A percentile compares a stretch with the other conserved stretches of the same genome.
Evolutionary conservation across 1,140 invertebrate species (phyloP).

Genomic region (Drosophila funebris): DNA sequence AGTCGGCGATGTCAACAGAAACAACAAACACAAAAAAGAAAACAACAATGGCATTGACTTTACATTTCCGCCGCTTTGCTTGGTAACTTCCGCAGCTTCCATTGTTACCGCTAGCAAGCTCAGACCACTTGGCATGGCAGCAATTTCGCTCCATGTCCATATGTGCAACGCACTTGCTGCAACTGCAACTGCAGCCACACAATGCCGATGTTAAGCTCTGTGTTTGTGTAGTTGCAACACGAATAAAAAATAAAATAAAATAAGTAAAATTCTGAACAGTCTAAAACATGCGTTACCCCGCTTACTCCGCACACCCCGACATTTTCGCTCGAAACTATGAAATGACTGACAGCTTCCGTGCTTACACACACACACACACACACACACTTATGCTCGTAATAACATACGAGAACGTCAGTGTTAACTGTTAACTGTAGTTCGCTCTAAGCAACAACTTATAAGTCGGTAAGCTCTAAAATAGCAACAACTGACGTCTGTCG

Average conservation of each 20-base stretch:
- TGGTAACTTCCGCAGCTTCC: constrained; percentile 54
- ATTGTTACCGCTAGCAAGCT: constrained; percentile 28
- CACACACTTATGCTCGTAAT: neutral
- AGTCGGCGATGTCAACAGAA: constrained; percentile 8
- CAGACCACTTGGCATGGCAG: constrained; percentile 38
- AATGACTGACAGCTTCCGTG: constrained; percentile 31
- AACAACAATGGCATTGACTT: constrained; percentile 67
- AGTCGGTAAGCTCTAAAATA: constrained; percentile 74
- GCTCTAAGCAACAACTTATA: constrained; percentile 63
- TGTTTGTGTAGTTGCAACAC: constrained; percentile 38
- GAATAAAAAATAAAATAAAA: constrained; percentile 34
- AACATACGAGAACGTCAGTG: constrained; percentile 7
- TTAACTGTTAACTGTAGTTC: constrained; percentile 54
- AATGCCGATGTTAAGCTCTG: constrained; percentile 15
- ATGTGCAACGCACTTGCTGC: constrained; percentile 36
- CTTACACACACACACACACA: constrained; percentile 24
- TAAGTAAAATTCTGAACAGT: constrained; percentile 40
- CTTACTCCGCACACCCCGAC: neutral
- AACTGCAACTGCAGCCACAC: constrained; percentile 11
- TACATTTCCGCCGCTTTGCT: constrained; percentile 78
- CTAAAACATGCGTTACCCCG: constrained; percentile 11
- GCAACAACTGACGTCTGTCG: constrained; percentile 60
- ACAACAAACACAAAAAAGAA: too few species aligned
- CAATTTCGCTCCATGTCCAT: constrained; percentile 54
- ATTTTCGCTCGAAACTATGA: constrained; percentile 1